These are phyloP conservation scores for Dipodomys ordii DNA, from an alignment of 2,113 vertebrate species.

Conservation along the genomic window DNA sequence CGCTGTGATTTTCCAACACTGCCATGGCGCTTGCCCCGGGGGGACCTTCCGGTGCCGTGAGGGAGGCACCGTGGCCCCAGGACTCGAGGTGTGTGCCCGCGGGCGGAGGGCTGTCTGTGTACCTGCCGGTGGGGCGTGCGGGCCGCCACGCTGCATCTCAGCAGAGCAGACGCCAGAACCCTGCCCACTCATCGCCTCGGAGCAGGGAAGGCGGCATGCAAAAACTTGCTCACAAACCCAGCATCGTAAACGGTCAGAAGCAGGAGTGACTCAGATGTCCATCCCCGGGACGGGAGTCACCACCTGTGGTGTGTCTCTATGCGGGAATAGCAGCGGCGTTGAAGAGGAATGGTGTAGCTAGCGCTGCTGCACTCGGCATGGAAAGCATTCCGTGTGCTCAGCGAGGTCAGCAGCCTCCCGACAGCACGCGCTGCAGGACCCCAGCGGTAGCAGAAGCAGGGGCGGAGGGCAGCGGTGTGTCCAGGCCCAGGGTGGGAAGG, in stretches of 20 bases:
- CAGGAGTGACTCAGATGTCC: not conserved
- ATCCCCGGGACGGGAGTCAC: not conserved
- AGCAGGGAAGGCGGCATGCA: too few species aligned
- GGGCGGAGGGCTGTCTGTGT: too few species aligned
- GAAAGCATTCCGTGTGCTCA: too few species aligned
- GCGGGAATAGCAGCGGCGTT: not conserved
- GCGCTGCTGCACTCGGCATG: fast-evolving
- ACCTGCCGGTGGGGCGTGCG: too few species aligned
- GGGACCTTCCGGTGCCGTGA: not conserved
- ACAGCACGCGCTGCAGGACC: not conserved
- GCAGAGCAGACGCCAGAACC: too few species aligned
- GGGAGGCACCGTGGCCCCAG: not conserved
- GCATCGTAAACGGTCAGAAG: not conserved
- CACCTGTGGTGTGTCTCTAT: not conserved
- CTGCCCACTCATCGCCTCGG: too few species aligned
- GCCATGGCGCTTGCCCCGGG: not conserved
- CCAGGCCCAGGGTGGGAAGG: too few species aligned
- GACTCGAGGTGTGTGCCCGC: not conserved
- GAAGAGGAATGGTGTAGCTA: too few species aligned
- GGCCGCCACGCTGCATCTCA: too few species aligned
- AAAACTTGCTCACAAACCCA: not conserved
- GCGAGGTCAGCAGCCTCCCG: too few species aligned
- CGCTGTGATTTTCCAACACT: not conserved
- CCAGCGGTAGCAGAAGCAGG: too few species aligned
- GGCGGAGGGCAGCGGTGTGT: too few species aligned